Base-by-base conservation (phyloP, 2,113 vertebrate genomes). In the Piprites chloris region DNA sequence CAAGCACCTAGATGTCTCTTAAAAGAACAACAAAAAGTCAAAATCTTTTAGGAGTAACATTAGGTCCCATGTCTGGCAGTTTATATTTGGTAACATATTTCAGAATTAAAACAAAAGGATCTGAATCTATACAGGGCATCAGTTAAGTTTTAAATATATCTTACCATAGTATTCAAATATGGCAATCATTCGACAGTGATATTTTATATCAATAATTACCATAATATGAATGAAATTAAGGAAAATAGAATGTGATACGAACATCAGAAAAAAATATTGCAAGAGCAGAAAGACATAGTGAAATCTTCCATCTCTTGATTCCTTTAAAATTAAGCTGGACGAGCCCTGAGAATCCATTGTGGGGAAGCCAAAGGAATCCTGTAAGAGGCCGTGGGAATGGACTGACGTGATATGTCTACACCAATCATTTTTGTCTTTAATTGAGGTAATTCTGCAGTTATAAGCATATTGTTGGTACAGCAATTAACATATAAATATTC, bases 201-300 rank as follows among this genome's bases (percentile, higher is more conserved):
- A 16, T 41, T 88, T 33, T n/a, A 10, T 56, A 35, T 47, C 22
- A 61, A n/a, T 26, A 11, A 67, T 28, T 73, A 42, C 6, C 26
- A 66, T 33, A 3, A 71, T 74, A 21, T 39, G 50, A 87, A 65
- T 93, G 62, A 93, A 96, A 96, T 94, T 90, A 91, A 55, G 63
- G 79, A 93, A 92, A 90, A 72, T 22, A 85, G 62, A 97, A 66
- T 62, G 28, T 14, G 12, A 67, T 50, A 74, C 41, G 44, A 94
- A 76, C 41, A 88, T 49, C 61, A 94, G n/a, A 39, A 79, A 39
- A 62, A 55, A 63, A 28, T 41, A 74, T 35, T 73, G 66, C 61
- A 88, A 59, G n/a, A 87, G 52, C 33, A 65, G 66, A 85, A 92
- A 79, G 52, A 58, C 8, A 74, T 73, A 32, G 15, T 37, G 79